Evolutionary conservation across 2,888 invertebrate species (phyloP).

Genomic region (Euplagia quadripunctaria): DNA sequence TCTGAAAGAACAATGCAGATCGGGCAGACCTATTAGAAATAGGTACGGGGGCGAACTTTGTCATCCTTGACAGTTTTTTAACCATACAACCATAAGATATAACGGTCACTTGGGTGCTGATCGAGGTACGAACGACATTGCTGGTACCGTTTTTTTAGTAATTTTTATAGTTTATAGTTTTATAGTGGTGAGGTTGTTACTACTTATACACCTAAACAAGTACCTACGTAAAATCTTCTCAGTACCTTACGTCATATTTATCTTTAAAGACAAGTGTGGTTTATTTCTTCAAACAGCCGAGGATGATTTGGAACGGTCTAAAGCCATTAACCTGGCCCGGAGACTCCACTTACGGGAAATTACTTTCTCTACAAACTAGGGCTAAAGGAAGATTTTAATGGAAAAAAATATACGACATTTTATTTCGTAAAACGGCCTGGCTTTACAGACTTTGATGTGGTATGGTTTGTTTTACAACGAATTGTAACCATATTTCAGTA

Average conservation of each 20-base stretch:
- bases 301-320: constrained; percentile 47
- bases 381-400: constrained; percentile 53
- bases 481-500: constrained; percentile 39
- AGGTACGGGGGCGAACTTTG: no score
- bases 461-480: constrained; percentile 33
- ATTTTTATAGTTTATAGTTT: no score
- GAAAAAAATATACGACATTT: constrained; percentile 51
- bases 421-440: constrained; percentile 25
- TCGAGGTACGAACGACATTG: no score
- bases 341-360: constrained; percentile 64
- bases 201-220: neutral
- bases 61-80: no score
- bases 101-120: no score
- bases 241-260: neutral
- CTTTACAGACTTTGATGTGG: constrained; percentile 23
- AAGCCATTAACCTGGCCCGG: constrained; percentile 58
- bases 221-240: neutral
- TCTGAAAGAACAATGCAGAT: no score
- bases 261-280: constrained; percentile 19
- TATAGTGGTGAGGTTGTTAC: neutral
- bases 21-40: no score
- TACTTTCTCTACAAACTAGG: constrained; percentile 63
- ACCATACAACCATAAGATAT: no score
- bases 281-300: constrained; percentile 50
- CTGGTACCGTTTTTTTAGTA: no score